These are phyloP conservation scores for Batillaria attramentaria DNA, from an alignment of 1,140 invertebrate genomes.

Conservation along the genomic window DNA sequence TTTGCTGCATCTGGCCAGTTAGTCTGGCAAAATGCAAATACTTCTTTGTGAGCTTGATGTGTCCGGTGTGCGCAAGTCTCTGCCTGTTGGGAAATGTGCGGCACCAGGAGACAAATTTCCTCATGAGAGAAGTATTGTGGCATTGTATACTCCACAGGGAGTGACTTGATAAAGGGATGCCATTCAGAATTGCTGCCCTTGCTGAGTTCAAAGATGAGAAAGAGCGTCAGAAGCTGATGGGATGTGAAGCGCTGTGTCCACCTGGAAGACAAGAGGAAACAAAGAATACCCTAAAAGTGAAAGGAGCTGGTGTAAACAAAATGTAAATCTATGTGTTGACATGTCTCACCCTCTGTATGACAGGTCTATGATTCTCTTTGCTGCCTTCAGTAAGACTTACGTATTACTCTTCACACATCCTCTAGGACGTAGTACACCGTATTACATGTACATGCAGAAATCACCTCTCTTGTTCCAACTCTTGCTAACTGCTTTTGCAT, in stretches of 20 bases:
- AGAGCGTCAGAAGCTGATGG: slow-evolving; percentile 74
- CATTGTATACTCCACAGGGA: slow-evolving; percentile 75
- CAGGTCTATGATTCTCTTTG: too few species aligned
- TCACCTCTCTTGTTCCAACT: not conserved
- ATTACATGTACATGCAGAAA: not conserved
- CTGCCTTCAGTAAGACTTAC: not conserved
- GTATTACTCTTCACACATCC: not conserved
- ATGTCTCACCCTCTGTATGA: too few species aligned
- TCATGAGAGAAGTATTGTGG: slow-evolving; percentile 56
- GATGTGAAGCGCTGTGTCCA: slow-evolving; percentile 43
- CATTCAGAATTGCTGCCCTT: slow-evolving; percentile 63
- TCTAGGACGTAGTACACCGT: not conserved
- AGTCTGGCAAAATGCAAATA: slow-evolving; percentile 32
- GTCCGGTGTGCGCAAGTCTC: slow-evolving; percentile 41
- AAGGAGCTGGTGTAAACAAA: not conserved
- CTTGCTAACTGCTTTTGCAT: too few species aligned
- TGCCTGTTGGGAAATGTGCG: slow-evolving; percentile 72
- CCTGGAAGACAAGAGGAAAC: slow-evolving; percentile 41
- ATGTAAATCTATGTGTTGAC: slow-evolving; percentile 17
- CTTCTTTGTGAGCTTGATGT: slow-evolving; percentile 29
- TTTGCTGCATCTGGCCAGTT: slow-evolving; percentile 42
- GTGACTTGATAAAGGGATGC: slow-evolving; percentile 75
- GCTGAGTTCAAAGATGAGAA: slow-evolving; percentile 74
- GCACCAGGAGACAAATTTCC: slow-evolving; percentile 69
- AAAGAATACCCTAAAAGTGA: not conserved